Evolutionary conservation across 2,113 vertebrate species (phyloP).

Genomic region (Sula dactylatra): DNA sequence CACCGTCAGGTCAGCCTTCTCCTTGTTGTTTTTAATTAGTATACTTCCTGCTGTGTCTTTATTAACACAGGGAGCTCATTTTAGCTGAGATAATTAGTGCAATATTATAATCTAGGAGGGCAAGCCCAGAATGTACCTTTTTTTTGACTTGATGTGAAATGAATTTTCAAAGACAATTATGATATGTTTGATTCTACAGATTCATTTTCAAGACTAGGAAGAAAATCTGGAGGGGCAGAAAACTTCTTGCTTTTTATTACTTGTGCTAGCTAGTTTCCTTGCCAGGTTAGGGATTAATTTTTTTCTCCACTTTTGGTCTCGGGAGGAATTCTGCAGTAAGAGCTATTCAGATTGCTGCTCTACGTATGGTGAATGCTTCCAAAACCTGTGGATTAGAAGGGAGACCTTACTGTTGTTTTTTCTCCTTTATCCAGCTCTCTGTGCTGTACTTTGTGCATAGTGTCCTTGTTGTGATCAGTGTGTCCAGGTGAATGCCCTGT

Average conservation of each 20-base stretch:
- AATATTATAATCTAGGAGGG: neutral
- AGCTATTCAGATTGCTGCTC: neutral
- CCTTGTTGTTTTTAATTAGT: neutral
- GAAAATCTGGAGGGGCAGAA: neutral
- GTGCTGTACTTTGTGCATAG: conserved; percentile 28
- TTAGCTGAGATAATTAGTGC: conserved; percentile 3
- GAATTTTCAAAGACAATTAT: neutral
- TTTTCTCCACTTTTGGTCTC: neutral
- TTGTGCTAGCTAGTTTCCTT: neutral
- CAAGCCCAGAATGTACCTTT: neutral
- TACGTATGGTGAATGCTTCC: neutral
- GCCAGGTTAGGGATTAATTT: neutral
- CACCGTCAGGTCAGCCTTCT: neutral
- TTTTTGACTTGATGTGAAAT: neutral
- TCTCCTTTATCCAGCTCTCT: neutral
- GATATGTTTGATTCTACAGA: neutral
- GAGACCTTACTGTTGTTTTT: neutral
- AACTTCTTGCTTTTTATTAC: neutral
- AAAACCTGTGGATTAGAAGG: neutral
- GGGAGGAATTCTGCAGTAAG: neutral
- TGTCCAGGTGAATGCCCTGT: conserved; percentile 58
- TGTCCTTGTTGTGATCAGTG: conserved; percentile 45
- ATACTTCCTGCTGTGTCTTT: neutral
- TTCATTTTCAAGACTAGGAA: neutral
- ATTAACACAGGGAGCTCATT: neutral